Base-by-base conservation (phyloP, 2,888 invertebrate species). In the Pterostichus niger region DNA sequence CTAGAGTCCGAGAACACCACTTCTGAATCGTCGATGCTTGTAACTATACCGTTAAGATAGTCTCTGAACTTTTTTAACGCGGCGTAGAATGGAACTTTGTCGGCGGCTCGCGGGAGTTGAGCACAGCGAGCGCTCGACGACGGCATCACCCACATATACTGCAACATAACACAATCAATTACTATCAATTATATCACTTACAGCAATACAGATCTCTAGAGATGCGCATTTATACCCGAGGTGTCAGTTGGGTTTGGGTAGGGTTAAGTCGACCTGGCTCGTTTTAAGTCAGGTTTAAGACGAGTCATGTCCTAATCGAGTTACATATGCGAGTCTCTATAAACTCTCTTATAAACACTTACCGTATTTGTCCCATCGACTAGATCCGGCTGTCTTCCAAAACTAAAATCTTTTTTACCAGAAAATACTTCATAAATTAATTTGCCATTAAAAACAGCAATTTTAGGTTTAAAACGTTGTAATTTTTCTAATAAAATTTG, bases 121-220 rank as follows among this genome's bases (percentile, higher is more conserved):
- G 99, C 98, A 91, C 98, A 99, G 78, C 99, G 94, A 75, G 99
- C 98, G 88, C 98, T 98, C 76, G 98, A 98, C 80, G 98, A 99
- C 85, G 99, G 99, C 98, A 99, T 98, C 89, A 99, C 99, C 97
- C 97, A 99, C 93, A 98, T 97, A 90, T 97, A 96, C 98, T 98
- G 92, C 15, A 80, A 54, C 40, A 64, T n/a, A 10, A 59, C 15
- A 54, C 54, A 71, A 46, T 11, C 15, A 9, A 46, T 59, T 59
- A 59, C 15, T 11, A 31, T 6, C 17, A 59, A 59, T 10, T 15
- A 54, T 7, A 59, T 59, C 17, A 31, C 31, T 24, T 9, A 24
- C 35, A 64, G 2, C 59, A 24, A 15, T 2, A n/a, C 59, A 31
- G 24, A 31, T 59, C 24, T 13, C 17, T 15, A 71, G 11, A 71